These are phyloP conservation scores for Sarotherodon lohbergeri DNA, from an alignment of 2,113 vertebrate genomes.

Conservation along the genomic window DNA sequence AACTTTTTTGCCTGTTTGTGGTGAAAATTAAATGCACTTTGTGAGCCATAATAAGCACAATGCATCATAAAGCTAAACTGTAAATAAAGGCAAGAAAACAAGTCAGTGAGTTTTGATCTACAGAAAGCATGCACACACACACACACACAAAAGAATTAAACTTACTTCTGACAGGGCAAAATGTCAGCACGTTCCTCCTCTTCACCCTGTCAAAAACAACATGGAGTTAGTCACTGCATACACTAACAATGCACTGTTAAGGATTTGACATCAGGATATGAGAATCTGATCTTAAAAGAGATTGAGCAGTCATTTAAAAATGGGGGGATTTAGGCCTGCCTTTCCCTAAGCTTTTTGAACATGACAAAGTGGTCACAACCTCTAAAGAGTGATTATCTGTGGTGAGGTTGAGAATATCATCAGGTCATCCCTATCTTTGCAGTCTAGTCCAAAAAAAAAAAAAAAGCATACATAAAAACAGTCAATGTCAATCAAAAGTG, in stretches of 20 bases:
- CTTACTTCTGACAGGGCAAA: conserved; percentile 44
- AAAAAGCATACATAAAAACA: not conserved
- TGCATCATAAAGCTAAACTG: not conserved
- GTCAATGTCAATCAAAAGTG: not conserved
- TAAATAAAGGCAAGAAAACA: not conserved
- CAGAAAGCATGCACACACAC: not conserved
- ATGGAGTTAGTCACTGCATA: not conserved
- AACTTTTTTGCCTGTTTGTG: not conserved
- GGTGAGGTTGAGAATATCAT: not conserved
- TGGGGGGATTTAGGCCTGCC: not conserved
- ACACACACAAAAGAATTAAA: not conserved
- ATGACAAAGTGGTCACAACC: not conserved
- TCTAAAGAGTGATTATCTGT: not conserved
- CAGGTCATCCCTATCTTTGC: not conserved
- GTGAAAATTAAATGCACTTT: not conserved
- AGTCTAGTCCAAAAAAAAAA: not conserved
- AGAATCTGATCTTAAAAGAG: not conserved
- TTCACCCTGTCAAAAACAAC: conserved; percentile 42
- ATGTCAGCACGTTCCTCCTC: conserved; percentile 30
- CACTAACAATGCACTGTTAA: not conserved
- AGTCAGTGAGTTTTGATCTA: not conserved
- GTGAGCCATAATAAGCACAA: not conserved
- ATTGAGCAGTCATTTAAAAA: not conserved
- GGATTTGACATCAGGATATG: not conserved
- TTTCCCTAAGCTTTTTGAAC: not conserved